Conservation (phyloP, 2,797 vertebrate genomes). For the Xenentodon cancila region DNA sequence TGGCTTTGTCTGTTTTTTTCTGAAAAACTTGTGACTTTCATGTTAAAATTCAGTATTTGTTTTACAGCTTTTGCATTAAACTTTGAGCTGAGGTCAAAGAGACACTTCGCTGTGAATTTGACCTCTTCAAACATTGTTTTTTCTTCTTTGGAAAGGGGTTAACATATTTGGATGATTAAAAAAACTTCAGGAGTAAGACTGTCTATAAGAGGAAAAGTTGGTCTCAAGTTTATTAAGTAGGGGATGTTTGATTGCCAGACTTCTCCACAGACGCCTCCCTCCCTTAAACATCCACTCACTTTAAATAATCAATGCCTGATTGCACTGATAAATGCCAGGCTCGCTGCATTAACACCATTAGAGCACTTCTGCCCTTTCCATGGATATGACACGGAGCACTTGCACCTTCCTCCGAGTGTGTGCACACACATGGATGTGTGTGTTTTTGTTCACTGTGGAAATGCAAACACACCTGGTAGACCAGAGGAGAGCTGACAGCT, state of each 20-base stretch:
- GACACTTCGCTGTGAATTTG: too few relatives aligned
- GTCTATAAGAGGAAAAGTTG: not conserved
- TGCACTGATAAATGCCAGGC: constrained; percentile 5
- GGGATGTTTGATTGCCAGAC: too few relatives aligned
- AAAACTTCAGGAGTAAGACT: not conserved
- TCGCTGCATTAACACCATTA: not conserved
- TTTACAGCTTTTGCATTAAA: too few relatives aligned
- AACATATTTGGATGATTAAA: too few relatives aligned
- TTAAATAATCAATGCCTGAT: too few relatives aligned
- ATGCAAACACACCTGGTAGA: constrained; percentile 74
- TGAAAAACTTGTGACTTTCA: too few relatives aligned
- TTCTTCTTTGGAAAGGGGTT: too few relatives aligned
- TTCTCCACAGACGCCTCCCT: too few relatives aligned
- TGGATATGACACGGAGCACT: constrained; percentile 16
- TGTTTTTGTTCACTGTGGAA: constrained; percentile 48
- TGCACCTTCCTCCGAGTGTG: constrained; percentile 6
- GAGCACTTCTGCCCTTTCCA: constrained; percentile 30
- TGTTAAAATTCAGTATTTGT: too few relatives aligned
- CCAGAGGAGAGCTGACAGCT: constrained; percentile 46
- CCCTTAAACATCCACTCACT: constrained; percentile 2
- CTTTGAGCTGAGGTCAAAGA: too few relatives aligned
- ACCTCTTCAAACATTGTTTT: too few relatives aligned
- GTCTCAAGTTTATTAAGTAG: not conserved
- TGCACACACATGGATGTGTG: constrained; percentile 17
- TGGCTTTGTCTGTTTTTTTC: too few relatives aligned